Percentiles rank a stretch among this genome's conserved stretches.
phyloP scores from a whole-genome alignment of 1,140 invertebrate genomes.

The Drosophila kikkawai region DNA sequence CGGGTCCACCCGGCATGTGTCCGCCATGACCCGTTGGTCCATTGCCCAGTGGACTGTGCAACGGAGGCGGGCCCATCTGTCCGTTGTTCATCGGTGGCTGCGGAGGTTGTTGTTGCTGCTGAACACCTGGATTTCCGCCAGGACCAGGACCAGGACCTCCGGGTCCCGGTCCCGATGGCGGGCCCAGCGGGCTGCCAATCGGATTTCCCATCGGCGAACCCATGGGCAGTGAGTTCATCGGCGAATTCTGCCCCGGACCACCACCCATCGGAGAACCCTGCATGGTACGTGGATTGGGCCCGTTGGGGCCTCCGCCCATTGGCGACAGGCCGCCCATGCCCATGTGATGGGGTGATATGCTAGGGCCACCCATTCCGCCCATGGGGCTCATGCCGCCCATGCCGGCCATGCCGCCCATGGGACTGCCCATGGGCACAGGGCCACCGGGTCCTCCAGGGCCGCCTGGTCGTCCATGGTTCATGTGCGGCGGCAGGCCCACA shows the following conservation, averaged over 20 bases:
- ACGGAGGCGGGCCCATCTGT: constrained; percentile 80
- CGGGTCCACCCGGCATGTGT: constrained; percentile 75
- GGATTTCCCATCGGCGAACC: constrained; percentile 90
- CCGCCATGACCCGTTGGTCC: constrained; percentile 74
- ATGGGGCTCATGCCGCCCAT: constrained; percentile 87
- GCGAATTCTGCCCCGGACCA: constrained; percentile 84
- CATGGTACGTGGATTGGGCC: constrained; percentile 87
- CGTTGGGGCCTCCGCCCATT: constrained; percentile 87
- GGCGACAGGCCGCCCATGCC: constrained; percentile 88
- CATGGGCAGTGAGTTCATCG: constrained; percentile 91
- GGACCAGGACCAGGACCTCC: constrained; percentile 79
- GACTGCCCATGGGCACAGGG: constrained; percentile 79
- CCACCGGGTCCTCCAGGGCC: constrained; percentile 61
- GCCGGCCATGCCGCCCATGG: constrained; percentile 85
- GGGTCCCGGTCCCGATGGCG: constrained; percentile 86
- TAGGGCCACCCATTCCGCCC: constrained; percentile 85
- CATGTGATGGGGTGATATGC: constrained; percentile 88
- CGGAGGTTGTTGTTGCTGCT: constrained; percentile 66
- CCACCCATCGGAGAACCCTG: constrained; percentile 86
- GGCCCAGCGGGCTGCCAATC: constrained; percentile 90
- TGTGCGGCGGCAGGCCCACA: constrained; percentile 80
- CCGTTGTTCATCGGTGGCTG: constrained; percentile 84
- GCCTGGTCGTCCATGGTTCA: constrained; percentile 79
- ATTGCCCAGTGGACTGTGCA: constrained; percentile 83
- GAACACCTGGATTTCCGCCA: constrained; percentile 74